Evolutionary conservation across 1,140 invertebrate genomes (phyloP), one percentile per base, ranked within the genome.

Genomic region (Pseudomyrmex sp.): DNA sequence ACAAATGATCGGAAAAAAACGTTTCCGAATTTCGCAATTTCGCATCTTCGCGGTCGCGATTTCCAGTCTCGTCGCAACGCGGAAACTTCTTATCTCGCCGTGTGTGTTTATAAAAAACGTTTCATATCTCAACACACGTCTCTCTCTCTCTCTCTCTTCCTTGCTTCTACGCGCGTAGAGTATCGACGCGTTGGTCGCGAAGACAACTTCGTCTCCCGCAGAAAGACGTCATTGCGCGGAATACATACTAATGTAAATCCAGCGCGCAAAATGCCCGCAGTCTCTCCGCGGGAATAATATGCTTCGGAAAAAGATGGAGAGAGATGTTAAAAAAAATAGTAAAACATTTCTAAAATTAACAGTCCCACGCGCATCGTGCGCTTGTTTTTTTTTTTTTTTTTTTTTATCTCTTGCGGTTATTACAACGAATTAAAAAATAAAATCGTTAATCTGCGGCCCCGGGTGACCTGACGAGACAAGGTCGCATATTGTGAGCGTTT

Each of bases 401-500:
- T n/a, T n/a, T n/a, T n/a, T n/a, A n/a, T n/a, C n/a, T 85, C 35
- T 18, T 5, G 35, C 35, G 35, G 61, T 77, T 85, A 44, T 80
- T 62, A 73, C 62, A 35, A 70, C 52, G 1, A 58, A 66, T 50
- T 59, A 61, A 87, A 88, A 80, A 63, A 61, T 61, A 20, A 52
- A n/a, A 58, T 5, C 20, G 44, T 83, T 85, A 83, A 88, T 88
- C 87, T 35, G 75, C 62, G 68, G 85, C 79, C 74, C 79, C 26
- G 73, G 79, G 88, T 89, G 54, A 88, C 62, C 73, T 52, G 58
- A 76, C 44, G 48, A 54, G 72, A 76, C 44, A 54, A 54, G 72
- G 77, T 74, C 83, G 59, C 44, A 48, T 88, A 85, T 35, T 35
- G 85, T 65, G 82, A 79, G 26, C 56, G 74, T 26, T 54, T 52